A percentile compares a stretch with the other conserved stretches of the same genome.
Conservation (phyloP, 2,888 invertebrate species). For the Stictocephala bisonia region DNA sequence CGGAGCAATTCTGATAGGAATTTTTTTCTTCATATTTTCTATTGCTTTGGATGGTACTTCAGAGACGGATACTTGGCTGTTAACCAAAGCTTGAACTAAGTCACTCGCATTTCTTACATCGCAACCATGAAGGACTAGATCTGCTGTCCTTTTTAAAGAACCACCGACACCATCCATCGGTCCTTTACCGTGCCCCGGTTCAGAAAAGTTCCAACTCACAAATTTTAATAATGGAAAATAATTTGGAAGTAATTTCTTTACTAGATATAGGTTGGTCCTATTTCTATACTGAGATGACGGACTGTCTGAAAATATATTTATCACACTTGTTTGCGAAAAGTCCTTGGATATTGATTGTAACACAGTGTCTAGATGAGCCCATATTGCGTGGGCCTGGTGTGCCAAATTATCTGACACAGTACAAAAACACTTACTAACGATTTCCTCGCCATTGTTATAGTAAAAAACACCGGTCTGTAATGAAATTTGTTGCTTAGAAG, state of each 20-base stretch:
- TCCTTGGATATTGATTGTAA: neutral
- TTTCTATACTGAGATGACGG: neutral
- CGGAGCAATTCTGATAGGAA: neutral
- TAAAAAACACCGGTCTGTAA: neutral
- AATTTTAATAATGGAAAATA: constrained; percentile 4
- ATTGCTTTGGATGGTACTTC: neutral
- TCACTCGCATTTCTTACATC: constrained; percentile 8
- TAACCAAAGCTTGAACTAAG: neutral
- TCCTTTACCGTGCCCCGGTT: constrained; percentile 1
- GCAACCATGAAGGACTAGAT: constrained; percentile 1
- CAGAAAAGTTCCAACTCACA: constrained; percentile 2
- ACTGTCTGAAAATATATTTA: neutral
- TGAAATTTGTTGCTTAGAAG: neutral
- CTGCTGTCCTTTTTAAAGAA: constrained; percentile 3
- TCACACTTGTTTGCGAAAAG: neutral
- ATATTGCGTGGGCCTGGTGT: neutral
- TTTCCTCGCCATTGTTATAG: neutral
- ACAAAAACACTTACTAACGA: neutral
- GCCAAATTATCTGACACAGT: neutral
- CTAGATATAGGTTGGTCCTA: neutral
- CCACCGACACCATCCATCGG: neutral
- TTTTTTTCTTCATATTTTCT: neutral
- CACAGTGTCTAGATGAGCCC: neutral
- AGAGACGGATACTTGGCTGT: neutral
- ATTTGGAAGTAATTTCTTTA: neutral